Evolutionary conservation across 2,113 vertebrate species (phyloP).

Genomic region (Prietella phreatophila): DNA sequence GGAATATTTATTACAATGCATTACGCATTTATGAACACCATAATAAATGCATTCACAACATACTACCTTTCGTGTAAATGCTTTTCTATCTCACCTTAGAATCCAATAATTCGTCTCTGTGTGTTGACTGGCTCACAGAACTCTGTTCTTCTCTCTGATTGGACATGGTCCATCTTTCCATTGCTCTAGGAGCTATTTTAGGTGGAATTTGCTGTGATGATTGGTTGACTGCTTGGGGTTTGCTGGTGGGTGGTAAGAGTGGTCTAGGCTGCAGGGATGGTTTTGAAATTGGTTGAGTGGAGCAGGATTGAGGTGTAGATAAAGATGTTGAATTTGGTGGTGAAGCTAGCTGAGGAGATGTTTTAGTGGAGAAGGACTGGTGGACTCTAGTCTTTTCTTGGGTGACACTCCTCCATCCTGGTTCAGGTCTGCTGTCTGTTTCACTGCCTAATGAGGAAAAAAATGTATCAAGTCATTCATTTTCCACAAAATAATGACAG

Average conservation of each 20-base stretch:
- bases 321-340: background rate
- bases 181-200: conserved; percentile 16
- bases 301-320: background rate
- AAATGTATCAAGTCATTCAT: background rate
- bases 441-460: conserved; percentile 15
- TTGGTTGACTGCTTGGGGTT: conserved; percentile 11
- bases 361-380: conserved; percentile 60
- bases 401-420: conserved; percentile 74
- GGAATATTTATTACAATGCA: background rate
- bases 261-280: conserved; percentile 28
- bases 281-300: conserved; percentile 8
- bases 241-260: background rate
- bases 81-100: conserved; percentile 25
- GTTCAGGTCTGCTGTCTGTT: conserved; percentile 47
- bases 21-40: background rate
- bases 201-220: conserved; percentile 26
- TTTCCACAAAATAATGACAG: background rate
- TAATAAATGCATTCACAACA: background rate
- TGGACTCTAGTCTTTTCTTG: conserved; percentile 72
- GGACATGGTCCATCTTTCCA: conserved; percentile 8
- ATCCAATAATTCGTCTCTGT: background rate
- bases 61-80: no score
- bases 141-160: conserved; percentile 15
- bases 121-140: background rate
- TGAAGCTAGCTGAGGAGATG: background rate